Evolutionary conservation across 2,888 invertebrate genomes (phyloP).

Genomic region (Notodonta dromedarius): DNA sequence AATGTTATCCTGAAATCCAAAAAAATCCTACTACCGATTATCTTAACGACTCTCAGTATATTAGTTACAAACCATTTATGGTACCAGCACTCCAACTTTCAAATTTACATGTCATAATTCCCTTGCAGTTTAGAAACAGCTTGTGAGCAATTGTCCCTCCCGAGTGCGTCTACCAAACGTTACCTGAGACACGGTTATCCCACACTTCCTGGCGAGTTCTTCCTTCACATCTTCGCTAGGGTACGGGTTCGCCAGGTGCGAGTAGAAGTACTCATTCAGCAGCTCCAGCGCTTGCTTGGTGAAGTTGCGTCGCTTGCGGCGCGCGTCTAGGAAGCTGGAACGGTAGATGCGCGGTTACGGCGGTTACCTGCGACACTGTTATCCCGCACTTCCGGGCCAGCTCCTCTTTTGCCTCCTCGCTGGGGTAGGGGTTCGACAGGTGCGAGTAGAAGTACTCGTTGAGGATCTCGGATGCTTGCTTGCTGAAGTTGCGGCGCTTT

Average conservation of each 20-base stretch:
- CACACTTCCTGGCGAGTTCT: constrained; percentile 97
- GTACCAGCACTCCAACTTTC: too few species aligned
- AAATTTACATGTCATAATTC: too few species aligned
- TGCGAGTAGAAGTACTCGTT: constrained; percentile 99
- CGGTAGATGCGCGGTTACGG: neutral
- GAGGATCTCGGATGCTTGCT: constrained; percentile 99
- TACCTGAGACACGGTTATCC: constrained; percentile 97
- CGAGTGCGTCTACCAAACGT: neutral
- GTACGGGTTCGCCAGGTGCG: constrained; percentile 98
- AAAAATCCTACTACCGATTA: too few species aligned
- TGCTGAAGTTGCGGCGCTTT: constrained; percentile 99
- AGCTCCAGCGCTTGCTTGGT: constrained; percentile 98
- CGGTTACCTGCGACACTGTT: constrained; percentile 94
- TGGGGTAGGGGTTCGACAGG: constrained; percentile 99
- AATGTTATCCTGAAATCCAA: too few species aligned
- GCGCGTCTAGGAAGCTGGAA: constrained; percentile 85
- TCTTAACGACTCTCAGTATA: too few species aligned
- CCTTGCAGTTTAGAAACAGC: too few species aligned
- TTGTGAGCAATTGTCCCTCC: too few species aligned
- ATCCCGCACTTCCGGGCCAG: constrained; percentile 99
- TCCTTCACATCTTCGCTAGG: constrained; percentile 99
- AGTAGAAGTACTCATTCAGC: constrained; percentile 98
- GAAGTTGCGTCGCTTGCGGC: constrained; percentile 95
- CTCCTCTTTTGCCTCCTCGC: constrained; percentile 99
- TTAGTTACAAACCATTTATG: too few species aligned